Conservation (phyloP, 2,797 vertebrate genomes). For the Podargus strigoides region DNA sequence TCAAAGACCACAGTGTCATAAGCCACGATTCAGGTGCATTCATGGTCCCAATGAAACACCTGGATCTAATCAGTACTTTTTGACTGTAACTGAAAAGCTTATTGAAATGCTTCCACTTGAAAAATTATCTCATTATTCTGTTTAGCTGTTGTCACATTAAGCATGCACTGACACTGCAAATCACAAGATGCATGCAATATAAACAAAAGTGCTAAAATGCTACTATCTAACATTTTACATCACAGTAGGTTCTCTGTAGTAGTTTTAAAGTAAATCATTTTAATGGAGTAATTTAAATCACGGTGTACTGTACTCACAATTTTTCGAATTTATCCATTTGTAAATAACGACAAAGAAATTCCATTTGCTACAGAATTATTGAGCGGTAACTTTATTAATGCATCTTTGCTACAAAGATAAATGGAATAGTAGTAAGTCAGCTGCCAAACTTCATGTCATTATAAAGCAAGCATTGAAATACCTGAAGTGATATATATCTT, state of each 20-base stretch:
- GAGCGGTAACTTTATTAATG: slow-evolving; percentile 34
- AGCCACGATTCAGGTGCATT: not conserved
- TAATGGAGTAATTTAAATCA: slow-evolving; percentile 15
- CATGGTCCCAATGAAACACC: not conserved
- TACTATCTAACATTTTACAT: not conserved
- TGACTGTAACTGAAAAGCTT: not conserved
- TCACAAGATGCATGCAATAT: not conserved
- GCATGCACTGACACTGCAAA: not conserved
- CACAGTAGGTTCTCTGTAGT: not conserved
- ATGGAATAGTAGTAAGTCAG: not conserved
- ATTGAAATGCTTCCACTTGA: not conserved
- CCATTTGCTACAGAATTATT: not conserved
- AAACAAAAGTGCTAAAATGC: not conserved
- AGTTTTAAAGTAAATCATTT: not conserved
- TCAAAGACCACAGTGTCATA: not conserved
- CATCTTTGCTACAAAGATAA: slow-evolving; percentile 25
- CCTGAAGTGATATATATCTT: not conserved
- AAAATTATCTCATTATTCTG: not conserved
- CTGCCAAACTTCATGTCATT: not conserved
- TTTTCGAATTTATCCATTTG: slow-evolving; percentile 2
- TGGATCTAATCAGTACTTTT: not conserved
- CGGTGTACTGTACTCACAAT: not conserved
- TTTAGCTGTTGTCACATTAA: not conserved
- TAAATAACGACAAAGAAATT: slow-evolving; percentile 26
- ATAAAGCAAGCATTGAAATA: slow-evolving; percentile 30